phyloP scores from a whole-genome alignment of 2,888 invertebrate species.

The Tiliacea aurago region DNA sequence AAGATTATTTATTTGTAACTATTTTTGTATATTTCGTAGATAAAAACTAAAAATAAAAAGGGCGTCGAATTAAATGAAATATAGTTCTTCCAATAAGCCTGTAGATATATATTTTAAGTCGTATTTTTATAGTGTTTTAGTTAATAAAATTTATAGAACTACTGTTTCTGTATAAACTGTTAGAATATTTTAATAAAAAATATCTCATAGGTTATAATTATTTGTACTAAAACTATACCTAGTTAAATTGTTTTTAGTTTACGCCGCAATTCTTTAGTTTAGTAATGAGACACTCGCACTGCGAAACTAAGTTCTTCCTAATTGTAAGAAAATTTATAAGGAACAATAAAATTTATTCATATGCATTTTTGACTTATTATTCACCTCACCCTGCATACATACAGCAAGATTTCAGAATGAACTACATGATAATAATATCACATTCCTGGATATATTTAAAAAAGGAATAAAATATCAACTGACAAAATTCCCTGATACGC shows the following conservation, averaged over 20 bases:
- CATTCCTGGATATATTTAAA: not conserved
- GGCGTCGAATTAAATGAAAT: slow-evolving; percentile 72
- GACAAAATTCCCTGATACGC: slow-evolving; percentile 21
- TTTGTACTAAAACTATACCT: slow-evolving; percentile 85
- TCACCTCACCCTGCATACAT: slow-evolving; percentile 33
- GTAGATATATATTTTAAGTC: slow-evolving; percentile 84
- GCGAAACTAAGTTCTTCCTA: slow-evolving; percentile 88
- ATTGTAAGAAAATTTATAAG: slow-evolving; percentile 89
- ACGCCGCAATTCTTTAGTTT: slow-evolving; percentile 81
- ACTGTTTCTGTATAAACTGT: slow-evolving; percentile 87
- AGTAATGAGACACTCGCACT: slow-evolving; percentile 82
- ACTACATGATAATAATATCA: slow-evolving; percentile 9
- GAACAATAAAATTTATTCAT: slow-evolving; percentile 87
- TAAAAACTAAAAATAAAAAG: slow-evolving; percentile 76
- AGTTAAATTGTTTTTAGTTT: slow-evolving; percentile 81
- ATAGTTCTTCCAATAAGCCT: slow-evolving; percentile 85
- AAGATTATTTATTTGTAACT: slow-evolving; percentile 89
- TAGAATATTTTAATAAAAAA: slow-evolving; percentile 80
- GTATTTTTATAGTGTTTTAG: slow-evolving; percentile 75
- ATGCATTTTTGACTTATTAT: slow-evolving; percentile 75
- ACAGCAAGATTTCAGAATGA: not conserved
- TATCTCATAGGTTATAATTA: slow-evolving; percentile 84
- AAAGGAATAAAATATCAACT: not conserved
- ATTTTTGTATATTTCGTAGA: slow-evolving; percentile 86
- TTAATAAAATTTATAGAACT: slow-evolving; percentile 69